phyloP scores from a whole-genome alignment of 2,113 vertebrate genomes.

The Manacus vitellinus region DNA sequence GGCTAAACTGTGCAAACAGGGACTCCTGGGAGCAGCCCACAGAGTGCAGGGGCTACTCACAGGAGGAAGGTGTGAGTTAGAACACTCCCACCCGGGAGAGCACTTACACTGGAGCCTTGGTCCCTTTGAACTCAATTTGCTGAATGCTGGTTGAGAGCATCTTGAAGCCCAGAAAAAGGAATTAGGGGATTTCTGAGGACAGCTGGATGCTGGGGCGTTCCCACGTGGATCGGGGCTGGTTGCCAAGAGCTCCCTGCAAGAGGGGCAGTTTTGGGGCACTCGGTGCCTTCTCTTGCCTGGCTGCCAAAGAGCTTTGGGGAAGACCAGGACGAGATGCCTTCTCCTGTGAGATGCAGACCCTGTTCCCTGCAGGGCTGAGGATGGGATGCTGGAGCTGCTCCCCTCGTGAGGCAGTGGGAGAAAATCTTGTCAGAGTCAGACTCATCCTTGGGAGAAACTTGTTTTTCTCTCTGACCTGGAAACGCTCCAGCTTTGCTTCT shows the following conservation, averaged over 20 bases:
- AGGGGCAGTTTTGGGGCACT: fast-evolving
- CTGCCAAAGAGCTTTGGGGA: neutral
- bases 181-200: fast-evolving
- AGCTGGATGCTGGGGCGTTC: neutral
- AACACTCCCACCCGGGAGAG: neutral
- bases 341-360: neutral
- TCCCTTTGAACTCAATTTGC: neutral
- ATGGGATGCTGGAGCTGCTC: neutral
- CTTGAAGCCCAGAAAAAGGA: neutral
- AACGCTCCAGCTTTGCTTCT: conserved; percentile 1
- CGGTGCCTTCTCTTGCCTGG: neutral
- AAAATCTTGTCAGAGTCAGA: neutral
- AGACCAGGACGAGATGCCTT: fast-evolving
- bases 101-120: neutral
- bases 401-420: fast-evolving
- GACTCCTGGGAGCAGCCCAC: conserved; percentile 2
- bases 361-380: fast-evolving
- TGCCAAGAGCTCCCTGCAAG: neutral
- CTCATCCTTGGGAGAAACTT: neutral
- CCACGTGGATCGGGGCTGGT: neutral
- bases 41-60: neutral
- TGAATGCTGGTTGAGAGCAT: neutral
- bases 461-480: conserved; percentile 32
- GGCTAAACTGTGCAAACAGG: conserved; percentile 20
- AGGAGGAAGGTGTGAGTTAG: neutral